A percentile compares a stretch with the other conserved stretches of the same genome.
These are phyloP conservation scores for Invenusta paracnida DNA, from an alignment of 2,888 invertebrate genomes.

Conservation along the genomic window DNA sequence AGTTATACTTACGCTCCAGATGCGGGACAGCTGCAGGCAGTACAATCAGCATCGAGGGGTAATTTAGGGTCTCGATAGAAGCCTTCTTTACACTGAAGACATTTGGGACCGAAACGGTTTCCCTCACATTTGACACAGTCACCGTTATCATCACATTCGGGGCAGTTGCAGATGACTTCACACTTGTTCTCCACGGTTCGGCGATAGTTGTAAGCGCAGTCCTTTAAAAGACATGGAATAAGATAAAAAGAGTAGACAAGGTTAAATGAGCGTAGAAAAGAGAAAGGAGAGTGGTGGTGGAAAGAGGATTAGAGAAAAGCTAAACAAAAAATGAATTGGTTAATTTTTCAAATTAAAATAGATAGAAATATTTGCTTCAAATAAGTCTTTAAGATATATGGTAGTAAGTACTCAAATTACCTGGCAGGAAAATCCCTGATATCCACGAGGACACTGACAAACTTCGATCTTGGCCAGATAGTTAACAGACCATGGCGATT, in stretches of 20 bases:
- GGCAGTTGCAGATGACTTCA: neutral
- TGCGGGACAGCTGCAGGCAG: slow-evolving; percentile 7
- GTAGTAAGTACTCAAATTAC: neutral
- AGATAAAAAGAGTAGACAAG: neutral
- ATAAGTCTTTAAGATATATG: no score
- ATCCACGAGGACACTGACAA: slow-evolving; percentile 1
- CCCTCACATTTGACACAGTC: neutral
- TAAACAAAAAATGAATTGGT: no score
- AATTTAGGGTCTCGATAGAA: neutral
- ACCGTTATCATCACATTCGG: neutral
- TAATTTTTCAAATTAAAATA: no score
- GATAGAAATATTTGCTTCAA: no score
- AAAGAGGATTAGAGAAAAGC: no score
- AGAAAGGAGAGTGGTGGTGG: no score
- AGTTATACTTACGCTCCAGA: no score
- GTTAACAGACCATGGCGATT: neutral
- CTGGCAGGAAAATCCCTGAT: neutral
- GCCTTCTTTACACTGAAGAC: slow-evolving; percentile 21
- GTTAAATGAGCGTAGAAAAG: neutral
- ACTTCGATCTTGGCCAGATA: slow-evolving; percentile 2
- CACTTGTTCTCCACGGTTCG: neutral
- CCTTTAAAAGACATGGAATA: no score
- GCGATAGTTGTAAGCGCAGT: no score
- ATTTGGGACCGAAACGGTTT: neutral
- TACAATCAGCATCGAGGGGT: neutral